Percentiles rank a stretch among this genome's conserved stretches.
These are phyloP conservation scores for Channa maculata DNA, from an alignment of 2,113 vertebrate species.

Conservation along the genomic window DNA sequence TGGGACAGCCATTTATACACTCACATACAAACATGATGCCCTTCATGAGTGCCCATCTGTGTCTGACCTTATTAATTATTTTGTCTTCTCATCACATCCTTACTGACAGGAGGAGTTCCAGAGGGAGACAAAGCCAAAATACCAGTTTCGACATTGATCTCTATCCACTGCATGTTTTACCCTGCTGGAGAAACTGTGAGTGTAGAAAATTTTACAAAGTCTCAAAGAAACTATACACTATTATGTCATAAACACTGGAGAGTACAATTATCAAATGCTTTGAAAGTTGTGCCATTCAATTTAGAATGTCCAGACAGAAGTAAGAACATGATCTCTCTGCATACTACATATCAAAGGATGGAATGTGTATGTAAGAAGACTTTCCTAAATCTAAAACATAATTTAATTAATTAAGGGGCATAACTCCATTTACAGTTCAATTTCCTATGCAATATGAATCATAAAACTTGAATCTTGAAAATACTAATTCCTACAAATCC, in stretches of 20 bases:
- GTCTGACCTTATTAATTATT: constrained; percentile 43
- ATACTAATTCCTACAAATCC: too few species aligned
- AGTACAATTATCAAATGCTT: neutral
- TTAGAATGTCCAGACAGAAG: constrained; percentile 3
- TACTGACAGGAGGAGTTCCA: constrained; percentile 48
- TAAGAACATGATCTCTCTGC: constrained; percentile 37
- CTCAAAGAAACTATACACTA: neutral
- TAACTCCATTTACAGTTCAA: constrained; percentile 45
- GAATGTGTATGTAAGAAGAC: too few species aligned
- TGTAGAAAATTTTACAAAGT: too few species aligned
- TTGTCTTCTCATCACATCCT: constrained; percentile 12
- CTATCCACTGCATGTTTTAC: neutral
- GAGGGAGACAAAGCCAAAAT: constrained; percentile 30
- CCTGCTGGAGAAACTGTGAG: neutral
- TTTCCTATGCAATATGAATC: too few species aligned
- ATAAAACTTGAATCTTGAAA: too few species aligned
- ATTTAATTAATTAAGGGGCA: constrained; percentile 23
- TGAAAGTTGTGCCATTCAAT: neutral
- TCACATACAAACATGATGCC: constrained; percentile 31
- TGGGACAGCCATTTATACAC: constrained; percentile 50
- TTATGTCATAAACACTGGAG: neutral
- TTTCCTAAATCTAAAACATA: too few species aligned
- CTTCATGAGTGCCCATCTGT: constrained; percentile 52
- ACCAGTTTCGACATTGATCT: constrained; percentile 12
- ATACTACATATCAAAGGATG: constrained; percentile 37